Conservation (phyloP, 30 jellyfish, hydroid and myxozoan genomes). For the Pseudorhiza aurosa region DNA sequence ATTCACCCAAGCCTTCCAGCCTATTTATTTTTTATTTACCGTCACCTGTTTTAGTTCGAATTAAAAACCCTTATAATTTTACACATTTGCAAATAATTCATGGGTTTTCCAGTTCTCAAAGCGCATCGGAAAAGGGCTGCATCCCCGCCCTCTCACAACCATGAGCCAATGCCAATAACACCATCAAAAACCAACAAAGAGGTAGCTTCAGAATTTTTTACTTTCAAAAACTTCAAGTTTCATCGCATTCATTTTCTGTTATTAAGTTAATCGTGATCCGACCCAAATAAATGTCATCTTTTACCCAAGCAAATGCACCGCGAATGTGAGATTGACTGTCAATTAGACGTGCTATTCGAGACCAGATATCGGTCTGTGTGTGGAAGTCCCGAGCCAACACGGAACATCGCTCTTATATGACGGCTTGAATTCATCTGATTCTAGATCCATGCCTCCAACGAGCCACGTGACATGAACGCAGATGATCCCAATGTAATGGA, state of each 20-base stretch:
- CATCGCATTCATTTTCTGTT: not conserved
- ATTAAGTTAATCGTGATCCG: not conserved
- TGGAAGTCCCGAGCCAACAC: too few relatives aligned
- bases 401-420: too few relatives aligned
- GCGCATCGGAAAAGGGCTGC: slow-evolving; percentile 84
- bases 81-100: not conserved
- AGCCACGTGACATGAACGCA: slow-evolving; percentile 72
- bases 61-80: not conserved
- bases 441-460: slow-evolving; percentile 56
- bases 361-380: too few relatives aligned
- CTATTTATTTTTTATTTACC: too few relatives aligned
- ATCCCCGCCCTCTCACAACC: slow-evolving; percentile 66
- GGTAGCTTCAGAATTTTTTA: slow-evolving; percentile 25
- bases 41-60: too few relatives aligned
- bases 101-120: slow-evolving; percentile 43
- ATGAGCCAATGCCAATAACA: slow-evolving; percentile 72
- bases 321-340: too few relatives aligned
- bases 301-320: too few relatives aligned
- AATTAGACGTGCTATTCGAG: too few relatives aligned
- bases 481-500: slow-evolving; percentile 83
- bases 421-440: not conserved
- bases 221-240: too few relatives aligned
- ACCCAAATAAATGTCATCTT: too few relatives aligned
- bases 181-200: slow-evolving; percentile 74
- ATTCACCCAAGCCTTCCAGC: too few relatives aligned